Evolutionary conservation across 64 coral and sea anemone species (phyloP).

Genomic region (Acropora yongei): DNA sequence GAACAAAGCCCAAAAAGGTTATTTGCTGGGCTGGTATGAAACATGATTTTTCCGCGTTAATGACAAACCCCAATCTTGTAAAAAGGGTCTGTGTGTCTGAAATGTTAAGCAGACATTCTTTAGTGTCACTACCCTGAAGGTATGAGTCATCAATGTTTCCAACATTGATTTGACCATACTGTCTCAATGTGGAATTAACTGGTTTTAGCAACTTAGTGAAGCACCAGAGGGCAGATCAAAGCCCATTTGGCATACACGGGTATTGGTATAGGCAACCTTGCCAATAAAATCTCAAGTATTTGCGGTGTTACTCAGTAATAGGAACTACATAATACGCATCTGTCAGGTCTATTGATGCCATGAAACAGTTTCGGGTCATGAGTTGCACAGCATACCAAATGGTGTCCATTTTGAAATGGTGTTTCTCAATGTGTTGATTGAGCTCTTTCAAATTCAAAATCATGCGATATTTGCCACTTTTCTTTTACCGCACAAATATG

Average conservation of each 20-base stretch:
- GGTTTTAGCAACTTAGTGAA: background rate
- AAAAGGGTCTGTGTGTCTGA: background rate
- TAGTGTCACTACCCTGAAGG: background rate
- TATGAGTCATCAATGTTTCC: slow-evolving; percentile 45
- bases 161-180: slow-evolving; percentile 1
- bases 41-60: background rate
- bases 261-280: background rate
- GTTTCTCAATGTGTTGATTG: too few relatives aligned
- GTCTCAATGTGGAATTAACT: background rate
- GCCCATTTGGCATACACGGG: slow-evolving; percentile 22
- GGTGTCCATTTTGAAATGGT: slow-evolving; percentile 33
- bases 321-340: slow-evolving; percentile 10
- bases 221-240: slow-evolving; percentile 10
- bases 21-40: slow-evolving; percentile 15
- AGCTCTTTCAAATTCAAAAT: slow-evolving; percentile 34
- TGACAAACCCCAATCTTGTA: background rate
- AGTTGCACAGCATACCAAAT: slow-evolving; percentile 54
- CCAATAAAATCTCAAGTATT: slow-evolving; percentile 12
- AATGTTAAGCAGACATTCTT: slow-evolving; percentile 16
- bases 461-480: slow-evolving; percentile 52
- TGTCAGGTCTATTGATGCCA: slow-evolving; percentile 3
- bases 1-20: slow-evolving; percentile 39
- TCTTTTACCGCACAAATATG: slow-evolving; percentile 63
- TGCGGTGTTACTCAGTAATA: slow-evolving; percentile 1
- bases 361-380: slow-evolving; percentile 21